These are phyloP conservation scores for Crax fasciolata DNA, from an alignment of 2,797 vertebrate species.

Conservation along the genomic window DNA sequence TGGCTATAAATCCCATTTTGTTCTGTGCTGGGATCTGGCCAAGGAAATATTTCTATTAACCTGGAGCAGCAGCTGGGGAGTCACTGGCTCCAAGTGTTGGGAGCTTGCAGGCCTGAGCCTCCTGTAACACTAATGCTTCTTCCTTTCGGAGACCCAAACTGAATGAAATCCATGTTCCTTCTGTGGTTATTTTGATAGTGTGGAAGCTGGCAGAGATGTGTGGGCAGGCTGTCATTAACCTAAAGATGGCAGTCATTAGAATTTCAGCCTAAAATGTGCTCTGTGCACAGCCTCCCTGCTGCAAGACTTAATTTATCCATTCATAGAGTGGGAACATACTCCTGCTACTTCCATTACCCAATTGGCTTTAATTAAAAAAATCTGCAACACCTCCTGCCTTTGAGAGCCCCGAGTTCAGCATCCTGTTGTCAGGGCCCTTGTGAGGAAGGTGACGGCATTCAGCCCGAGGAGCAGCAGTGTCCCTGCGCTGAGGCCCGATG, in stretches of 20 bases:
- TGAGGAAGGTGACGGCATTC: neutral
- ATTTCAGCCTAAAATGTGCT: slow-evolving; percentile 28
- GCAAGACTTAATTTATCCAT: slow-evolving; percentile 45
- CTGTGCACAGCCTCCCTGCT: neutral
- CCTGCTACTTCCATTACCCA: slow-evolving; percentile 18
- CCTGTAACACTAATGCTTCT: neutral
- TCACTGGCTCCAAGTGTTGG: neutral
- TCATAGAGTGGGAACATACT: neutral
- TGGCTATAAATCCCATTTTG: slow-evolving; percentile 63
- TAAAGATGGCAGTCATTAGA: slow-evolving; percentile 43
- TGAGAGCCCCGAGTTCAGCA: neutral
- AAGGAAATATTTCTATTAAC: slow-evolving; percentile 70
- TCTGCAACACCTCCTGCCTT: slow-evolving; percentile 21
- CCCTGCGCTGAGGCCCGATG: rapidly evolving
- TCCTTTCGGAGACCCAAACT: neutral
- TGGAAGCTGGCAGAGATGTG: neutral
- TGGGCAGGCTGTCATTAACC: slow-evolving; percentile 33
- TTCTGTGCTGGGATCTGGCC: slow-evolving; percentile 55
- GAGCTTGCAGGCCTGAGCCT: neutral
- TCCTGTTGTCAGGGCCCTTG: neutral
- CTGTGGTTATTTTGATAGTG: neutral
- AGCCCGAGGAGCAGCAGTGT: neutral
- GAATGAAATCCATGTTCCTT: neutral
- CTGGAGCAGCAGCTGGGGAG: slow-evolving; percentile 44
- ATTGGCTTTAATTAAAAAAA: slow-evolving; percentile 54